Percentiles rank a stretch among this genome's conserved stretches.
Conservation (phyloP, 2,797 vertebrate genomes). For the Sebastes cheni region DNA sequence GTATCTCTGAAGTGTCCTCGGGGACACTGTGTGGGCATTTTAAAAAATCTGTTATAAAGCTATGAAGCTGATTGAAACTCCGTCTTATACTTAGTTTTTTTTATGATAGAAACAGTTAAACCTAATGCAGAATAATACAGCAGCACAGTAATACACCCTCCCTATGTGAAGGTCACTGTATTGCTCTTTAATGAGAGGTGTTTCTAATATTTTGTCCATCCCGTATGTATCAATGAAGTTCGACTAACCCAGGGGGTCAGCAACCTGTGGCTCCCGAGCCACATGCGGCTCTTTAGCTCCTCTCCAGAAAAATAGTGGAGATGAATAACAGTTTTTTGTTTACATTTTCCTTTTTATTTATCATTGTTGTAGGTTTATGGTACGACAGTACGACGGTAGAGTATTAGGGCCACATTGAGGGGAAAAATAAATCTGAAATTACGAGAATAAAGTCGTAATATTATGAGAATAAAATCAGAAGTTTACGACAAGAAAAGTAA, state of each 20-base stretch:
- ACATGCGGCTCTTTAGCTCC: no score
- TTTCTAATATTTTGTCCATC: not conserved
- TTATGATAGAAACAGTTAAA: not conserved
- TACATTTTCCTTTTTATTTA: no score
- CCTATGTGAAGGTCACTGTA: not conserved
- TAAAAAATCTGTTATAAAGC: not conserved
- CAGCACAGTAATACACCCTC: not conserved
- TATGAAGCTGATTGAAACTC: not conserved
- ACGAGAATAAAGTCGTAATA: no score
- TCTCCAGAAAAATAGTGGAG: no score
- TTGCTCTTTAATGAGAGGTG: not conserved
- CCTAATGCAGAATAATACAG: not conserved
- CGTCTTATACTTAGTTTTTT: not conserved
- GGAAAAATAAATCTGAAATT: fast-evolving
- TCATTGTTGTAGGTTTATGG: no score
- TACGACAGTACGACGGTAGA: no score
- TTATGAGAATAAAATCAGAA: no score
- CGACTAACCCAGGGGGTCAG: no score
- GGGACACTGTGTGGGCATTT: conserved; percentile 1
- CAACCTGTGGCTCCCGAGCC: no score
- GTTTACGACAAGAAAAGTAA: no score
- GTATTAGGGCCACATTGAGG: no score
- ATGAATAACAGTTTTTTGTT: no score
- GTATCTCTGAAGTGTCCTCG: not conserved
- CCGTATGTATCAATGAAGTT: not conserved